These are phyloP conservation scores for Pholis gunnellus DNA, from an alignment of 2,113 vertebrate species.

Conservation along the genomic window DNA sequence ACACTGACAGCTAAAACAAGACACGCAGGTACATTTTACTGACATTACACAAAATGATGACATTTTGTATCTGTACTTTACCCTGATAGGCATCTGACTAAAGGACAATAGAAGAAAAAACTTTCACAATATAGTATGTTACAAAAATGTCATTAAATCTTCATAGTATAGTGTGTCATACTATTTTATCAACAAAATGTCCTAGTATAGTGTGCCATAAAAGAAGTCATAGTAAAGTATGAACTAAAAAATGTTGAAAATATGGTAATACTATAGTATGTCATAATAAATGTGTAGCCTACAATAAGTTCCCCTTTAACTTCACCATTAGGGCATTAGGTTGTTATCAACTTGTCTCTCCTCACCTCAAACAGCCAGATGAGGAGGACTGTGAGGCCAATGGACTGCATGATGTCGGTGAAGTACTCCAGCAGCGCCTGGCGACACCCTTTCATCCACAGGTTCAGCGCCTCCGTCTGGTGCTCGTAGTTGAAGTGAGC, in stretches of 20 bases:
- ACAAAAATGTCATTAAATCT: not conserved
- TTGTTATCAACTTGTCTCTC: not conserved
- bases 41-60: not conserved
- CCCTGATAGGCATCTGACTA: not conserved
- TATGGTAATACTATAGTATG: not conserved
- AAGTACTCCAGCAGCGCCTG: slow-evolving; percentile 89
- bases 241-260: not conserved
- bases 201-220: not conserved
- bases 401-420: slow-evolving; percentile 86
- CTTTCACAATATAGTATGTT: not conserved
- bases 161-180: not conserved
- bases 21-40: not conserved
- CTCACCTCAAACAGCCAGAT: slow-evolving; percentile 91
- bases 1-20: slow-evolving; percentile 84
- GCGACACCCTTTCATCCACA: slow-evolving; percentile 88
- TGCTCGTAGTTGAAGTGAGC: slow-evolving; percentile 91
- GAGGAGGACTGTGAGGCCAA: slow-evolving; percentile 85
- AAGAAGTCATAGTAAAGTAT: not conserved
- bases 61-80: not conserved
- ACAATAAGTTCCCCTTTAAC: not conserved
- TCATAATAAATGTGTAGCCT: no score
- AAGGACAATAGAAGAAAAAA: slow-evolving; percentile 2
- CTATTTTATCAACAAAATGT: not conserved
- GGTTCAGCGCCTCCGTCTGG: slow-evolving; percentile 87
- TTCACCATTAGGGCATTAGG: not conserved